A percentile compares a stretch with the other conserved stretches of the same genome.
These are phyloP conservation scores for Pagrus major DNA, from an alignment of 2,113 vertebrate species.

Conservation along the genomic window DNA sequence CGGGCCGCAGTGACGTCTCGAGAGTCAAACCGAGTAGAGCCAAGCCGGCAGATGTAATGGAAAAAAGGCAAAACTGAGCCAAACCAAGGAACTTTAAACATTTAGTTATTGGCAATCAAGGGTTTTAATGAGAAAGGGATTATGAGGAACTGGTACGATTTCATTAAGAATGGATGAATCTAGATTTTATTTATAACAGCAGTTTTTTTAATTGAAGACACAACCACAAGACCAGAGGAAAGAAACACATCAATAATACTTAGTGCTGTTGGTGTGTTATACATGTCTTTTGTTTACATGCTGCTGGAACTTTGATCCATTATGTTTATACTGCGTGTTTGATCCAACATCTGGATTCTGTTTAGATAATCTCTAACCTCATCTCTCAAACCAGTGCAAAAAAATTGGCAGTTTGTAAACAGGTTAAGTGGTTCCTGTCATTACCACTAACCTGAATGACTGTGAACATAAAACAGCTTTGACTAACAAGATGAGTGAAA, in stretches of 20 bases:
- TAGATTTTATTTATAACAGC: neutral
- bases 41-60: too few species aligned
- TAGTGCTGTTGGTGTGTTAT: neutral
- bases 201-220: neutral
- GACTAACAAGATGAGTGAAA: neutral
- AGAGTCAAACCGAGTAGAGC: too few species aligned
- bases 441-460: neutral
- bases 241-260: neutral
- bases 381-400: neutral
- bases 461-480: neutral
- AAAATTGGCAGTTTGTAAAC: neutral
- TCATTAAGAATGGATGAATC: neutral
- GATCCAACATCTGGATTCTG: slow-evolving; percentile 28
- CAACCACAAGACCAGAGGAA: neutral
- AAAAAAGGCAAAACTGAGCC: too few species aligned
- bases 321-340: neutral
- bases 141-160: neutral
- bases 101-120: neutral
- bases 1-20: too few species aligned
- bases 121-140: neutral
- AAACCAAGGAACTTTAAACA: neutral
- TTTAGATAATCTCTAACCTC: neutral
- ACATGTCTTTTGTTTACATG: neutral
- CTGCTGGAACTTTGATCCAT: neutral
- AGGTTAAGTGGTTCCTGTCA: neutral